Base-by-base conservation (phyloP, 2,888 invertebrate species). In the Dryomyza anilis region DNA sequence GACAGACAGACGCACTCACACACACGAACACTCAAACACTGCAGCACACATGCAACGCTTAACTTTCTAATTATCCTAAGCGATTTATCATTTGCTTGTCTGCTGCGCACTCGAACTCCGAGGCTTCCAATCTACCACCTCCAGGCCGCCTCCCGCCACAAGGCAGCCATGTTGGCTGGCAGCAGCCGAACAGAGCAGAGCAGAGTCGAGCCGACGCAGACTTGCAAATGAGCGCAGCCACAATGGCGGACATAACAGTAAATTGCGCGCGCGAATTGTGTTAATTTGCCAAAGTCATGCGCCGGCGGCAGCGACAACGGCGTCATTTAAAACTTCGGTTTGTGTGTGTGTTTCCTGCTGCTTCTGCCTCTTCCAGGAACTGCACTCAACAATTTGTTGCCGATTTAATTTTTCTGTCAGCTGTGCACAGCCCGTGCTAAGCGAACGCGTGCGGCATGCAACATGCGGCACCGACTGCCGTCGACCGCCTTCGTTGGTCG, bases 271-370 rank as follows among this genome's bases (percentile, higher is more conserved):
- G 67, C 62, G 69, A 69, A 66, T 69, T 66, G 71, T 69, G 71
- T 71, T 69, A 69, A 71, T 71, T 71, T 71, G 71, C 65, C 66
- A 66, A 69, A 69, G 69, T 69, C 71, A 71, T 67, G 71, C 66
- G 66, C 67, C 63, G 64, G 63, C 65, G 64, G 60, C 16, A 29
- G 23, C 25, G 21, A 14, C n/a, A 25, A 21, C 6, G 50, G 23
- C n/a, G n/a, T n/a, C n/a, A 10, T 16, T 10, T 8, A 7, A 8
- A 16, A 12, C 5, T 27, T 45, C 5, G 8, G 16, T 50, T 10
- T 46, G 62, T 60, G n/a, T 60, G 21, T 55, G 29, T 46, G 56
- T 36, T 14, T 16, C 46, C 46, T 48, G 27, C 27, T 29, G 63
- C 19, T 21, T 16, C 8, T 14, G 29, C 19, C 19, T 16, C 25